Conservation (phyloP, 30 jellyfish, hydroid and myxozoan species). For the Hydractinia symbiolongicarpus region DNA sequence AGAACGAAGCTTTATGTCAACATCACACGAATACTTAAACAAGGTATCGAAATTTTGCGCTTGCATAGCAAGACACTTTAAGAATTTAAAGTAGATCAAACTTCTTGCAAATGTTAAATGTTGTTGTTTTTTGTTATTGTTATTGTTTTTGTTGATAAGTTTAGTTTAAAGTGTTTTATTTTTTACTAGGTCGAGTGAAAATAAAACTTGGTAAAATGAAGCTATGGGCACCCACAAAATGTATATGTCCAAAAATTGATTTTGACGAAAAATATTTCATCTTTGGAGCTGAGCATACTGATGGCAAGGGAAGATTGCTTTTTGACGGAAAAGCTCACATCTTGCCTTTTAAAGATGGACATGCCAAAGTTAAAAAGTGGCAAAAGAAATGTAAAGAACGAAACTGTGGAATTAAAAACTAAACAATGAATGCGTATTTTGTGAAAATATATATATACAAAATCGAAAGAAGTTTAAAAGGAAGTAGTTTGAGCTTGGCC, state of each 20-base stretch:
- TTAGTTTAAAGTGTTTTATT: neutral
- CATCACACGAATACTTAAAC: constrained; percentile 38
- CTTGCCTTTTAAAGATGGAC: neutral
- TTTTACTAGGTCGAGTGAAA: constrained; percentile 39
- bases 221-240: constrained; percentile 40
- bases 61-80: too few relatives aligned
- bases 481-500: too few relatives aligned
- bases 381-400: neutral
- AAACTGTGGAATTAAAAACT: neutral
- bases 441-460: too few relatives aligned
- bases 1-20: constrained; percentile 47
- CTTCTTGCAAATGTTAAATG: too few relatives aligned
- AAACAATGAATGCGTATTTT: too few relatives aligned
- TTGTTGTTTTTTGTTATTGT: too few relatives aligned
- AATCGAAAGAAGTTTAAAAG: too few relatives aligned
- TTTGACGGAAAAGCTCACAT: neutral
- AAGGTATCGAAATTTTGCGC: constrained; percentile 16
- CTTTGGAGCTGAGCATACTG: constrained; percentile 54
- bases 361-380: neutral
- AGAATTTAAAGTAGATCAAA: too few relatives aligned
- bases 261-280: constrained; percentile 55
- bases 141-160: too few relatives aligned
- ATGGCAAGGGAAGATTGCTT: neutral
- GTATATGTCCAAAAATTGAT: constrained; percentile 74
- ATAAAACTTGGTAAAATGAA: constrained; percentile 32